Conservation (phyloP, 2,888 invertebrate species). For the Alloscopus bannaensis region DNA sequence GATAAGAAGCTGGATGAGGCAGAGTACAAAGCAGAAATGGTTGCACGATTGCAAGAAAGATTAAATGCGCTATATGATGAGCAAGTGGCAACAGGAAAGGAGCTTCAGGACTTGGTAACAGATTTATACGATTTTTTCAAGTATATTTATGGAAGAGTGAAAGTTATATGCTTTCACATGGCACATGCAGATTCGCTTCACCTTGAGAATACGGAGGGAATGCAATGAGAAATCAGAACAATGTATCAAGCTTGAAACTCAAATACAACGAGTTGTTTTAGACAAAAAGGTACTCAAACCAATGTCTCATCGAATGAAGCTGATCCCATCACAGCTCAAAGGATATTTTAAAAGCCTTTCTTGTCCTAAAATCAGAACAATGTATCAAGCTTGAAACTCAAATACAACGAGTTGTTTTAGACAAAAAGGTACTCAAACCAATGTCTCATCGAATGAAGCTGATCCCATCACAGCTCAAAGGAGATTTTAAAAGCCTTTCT, state of each 20-base stretch:
- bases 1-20: slow-evolving; percentile 68
- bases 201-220: slow-evolving; percentile 67
- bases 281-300: slow-evolving; percentile 68
- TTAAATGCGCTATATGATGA: slow-evolving; percentile 69
- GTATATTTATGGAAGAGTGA: too few species aligned
- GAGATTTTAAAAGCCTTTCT: background rate
- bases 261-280: slow-evolving; percentile 61
- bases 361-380: slow-evolving; percentile 70
- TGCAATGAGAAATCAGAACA: slow-evolving; percentile 71
- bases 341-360: too few species aligned
- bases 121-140: background rate
- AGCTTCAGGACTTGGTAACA: slow-evolving; percentile 68
- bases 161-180: background rate
- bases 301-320: too few species aligned
- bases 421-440: slow-evolving; percentile 67
- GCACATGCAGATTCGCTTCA: slow-evolving; percentile 60
- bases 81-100: slow-evolving; percentile 68
- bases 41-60: slow-evolving; percentile 64
- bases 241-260: slow-evolving; percentile 69
- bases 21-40: slow-evolving; percentile 61
- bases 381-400: slow-evolving; percentile 70
- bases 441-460: too few species aligned
- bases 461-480: too few species aligned
- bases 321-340: too few species aligned
- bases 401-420: slow-evolving; percentile 60